phyloP scores from a whole-genome alignment of 2,113 vertebrate species.

The Spheniscus mendiculus region DNA sequence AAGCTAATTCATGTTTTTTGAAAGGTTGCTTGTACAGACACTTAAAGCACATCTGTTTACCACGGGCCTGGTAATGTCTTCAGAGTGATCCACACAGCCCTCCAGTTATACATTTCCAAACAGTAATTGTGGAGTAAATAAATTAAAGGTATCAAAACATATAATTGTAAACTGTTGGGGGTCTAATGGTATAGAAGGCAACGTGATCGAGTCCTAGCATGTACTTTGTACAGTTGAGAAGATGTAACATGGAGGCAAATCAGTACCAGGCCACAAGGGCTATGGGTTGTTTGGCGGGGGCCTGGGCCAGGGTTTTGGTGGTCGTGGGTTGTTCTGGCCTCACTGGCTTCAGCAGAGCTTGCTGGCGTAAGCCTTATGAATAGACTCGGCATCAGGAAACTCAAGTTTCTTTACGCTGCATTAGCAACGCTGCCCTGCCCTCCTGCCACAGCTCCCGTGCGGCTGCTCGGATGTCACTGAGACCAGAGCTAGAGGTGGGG shows the following conservation, averaged over 20 bases:
- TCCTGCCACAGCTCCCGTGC: not conserved
- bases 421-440: accelerated
- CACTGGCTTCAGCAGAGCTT: not conserved
- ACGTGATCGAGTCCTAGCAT: not conserved
- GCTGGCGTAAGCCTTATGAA: not conserved
- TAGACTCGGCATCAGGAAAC: not conserved
- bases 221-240: not conserved
- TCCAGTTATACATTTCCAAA: not conserved
- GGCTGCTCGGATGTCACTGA: accelerated
- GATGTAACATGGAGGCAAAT: not conserved
- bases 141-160: not conserved
- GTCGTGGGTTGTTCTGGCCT: not conserved
- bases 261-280: not conserved
- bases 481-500: not conserved
- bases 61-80: not conserved
- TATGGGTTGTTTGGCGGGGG: accelerated
- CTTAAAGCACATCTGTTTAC: not conserved
- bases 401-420: accelerated
- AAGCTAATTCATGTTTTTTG: not conserved
- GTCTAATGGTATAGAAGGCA: not conserved
- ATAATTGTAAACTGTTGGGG: not conserved
- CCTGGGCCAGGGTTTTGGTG: not conserved
- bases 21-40: not conserved
- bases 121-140: not conserved
- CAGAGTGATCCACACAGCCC: not conserved